Evolutionary conservation across 2,797 vertebrate species (phyloP).

Genomic region (Limosa lapponica): DNA sequence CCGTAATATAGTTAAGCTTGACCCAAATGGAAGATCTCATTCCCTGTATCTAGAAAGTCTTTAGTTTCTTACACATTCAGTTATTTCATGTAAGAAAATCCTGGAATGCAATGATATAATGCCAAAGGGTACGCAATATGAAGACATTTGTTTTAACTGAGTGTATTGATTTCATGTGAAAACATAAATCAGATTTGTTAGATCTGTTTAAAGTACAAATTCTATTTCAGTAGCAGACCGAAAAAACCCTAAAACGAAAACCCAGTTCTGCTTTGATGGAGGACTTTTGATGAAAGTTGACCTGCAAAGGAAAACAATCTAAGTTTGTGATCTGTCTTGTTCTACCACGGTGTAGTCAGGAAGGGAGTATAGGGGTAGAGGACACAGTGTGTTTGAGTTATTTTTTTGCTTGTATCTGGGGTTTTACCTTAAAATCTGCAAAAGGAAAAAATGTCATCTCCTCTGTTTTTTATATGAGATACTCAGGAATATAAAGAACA

Average conservation of each 20-base stretch:
- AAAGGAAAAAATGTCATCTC: background rate
- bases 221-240: background rate
- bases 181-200: background rate
- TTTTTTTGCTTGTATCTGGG: background rate
- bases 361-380: background rate
- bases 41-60: background rate
- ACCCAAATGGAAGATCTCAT: background rate
- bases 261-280: background rate
- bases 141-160: background rate
- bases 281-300: background rate
- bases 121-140: background rate
- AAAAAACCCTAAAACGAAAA: accelerated
- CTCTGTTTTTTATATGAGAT: background rate
- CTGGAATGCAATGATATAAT: background rate
- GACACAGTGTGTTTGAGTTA: background rate
- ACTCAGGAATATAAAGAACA: background rate
- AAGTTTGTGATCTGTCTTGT: background rate
- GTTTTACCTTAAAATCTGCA: background rate
- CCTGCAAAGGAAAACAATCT: background rate
- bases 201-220: background rate
- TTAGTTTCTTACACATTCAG: background rate
- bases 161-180: background rate
- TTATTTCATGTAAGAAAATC: background rate
- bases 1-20: background rate
- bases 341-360: background rate